These are phyloP conservation scores for Nomada fucata DNA, from an alignment of 2,888 invertebrate genomes.

Conservation along the genomic window DNA sequence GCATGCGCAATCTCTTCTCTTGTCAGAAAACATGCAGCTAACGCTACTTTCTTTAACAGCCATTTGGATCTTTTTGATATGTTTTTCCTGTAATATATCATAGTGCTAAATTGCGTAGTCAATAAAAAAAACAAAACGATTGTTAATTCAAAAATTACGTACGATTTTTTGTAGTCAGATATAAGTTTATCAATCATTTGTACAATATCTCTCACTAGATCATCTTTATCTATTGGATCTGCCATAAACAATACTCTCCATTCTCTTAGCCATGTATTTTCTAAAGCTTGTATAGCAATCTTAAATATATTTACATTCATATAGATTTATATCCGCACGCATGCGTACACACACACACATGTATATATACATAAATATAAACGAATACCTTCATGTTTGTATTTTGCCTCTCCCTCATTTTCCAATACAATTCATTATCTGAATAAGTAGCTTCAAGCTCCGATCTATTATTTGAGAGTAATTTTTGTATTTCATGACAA, in stretches of 20 bases:
- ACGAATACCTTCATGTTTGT: slow-evolving; percentile 77
- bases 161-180: slow-evolving; percentile 76
- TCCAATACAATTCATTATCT: slow-evolving; percentile 78
- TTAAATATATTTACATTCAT: slow-evolving; percentile 72
- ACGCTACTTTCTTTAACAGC: slow-evolving; percentile 84
- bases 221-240: slow-evolving; percentile 84
- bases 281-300: slow-evolving; percentile 87
- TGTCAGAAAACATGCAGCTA: slow-evolving; percentile 81
- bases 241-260: slow-evolving; percentile 88
- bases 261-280: slow-evolving; percentile 87
- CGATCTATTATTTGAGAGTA: slow-evolving; percentile 75
- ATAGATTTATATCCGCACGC: background rate
- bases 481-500: slow-evolving; percentile 76
- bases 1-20: slow-evolving; percentile 83
- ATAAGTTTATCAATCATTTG: slow-evolving; percentile 85
- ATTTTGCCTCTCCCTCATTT: slow-evolving; percentile 79
- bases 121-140: slow-evolving; percentile 10
- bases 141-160: slow-evolving; percentile 24
- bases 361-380: background rate
- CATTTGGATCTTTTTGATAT: slow-evolving; percentile 78
- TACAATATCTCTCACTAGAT: slow-evolving; percentile 84
- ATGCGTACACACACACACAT: background rate
- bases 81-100: slow-evolving; percentile 54
- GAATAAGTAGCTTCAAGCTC: slow-evolving; percentile 76
- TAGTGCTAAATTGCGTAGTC: slow-evolving; percentile 79